Evolutionary conservation across 2,113 vertebrate genomes (phyloP).

Genomic region (Coptodon bakossiorum): DNA sequence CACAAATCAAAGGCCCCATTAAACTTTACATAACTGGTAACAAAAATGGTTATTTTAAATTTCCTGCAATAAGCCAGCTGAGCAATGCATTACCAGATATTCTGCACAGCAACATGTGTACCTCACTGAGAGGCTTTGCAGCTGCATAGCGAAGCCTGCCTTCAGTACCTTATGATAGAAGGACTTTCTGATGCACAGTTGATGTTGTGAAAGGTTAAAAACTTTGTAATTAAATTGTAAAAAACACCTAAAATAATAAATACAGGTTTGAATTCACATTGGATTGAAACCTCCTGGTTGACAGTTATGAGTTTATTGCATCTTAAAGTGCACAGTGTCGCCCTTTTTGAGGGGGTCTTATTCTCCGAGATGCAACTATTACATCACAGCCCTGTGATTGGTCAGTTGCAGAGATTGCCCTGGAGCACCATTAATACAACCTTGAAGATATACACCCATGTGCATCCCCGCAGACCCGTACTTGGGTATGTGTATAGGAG

Average conservation of each 20-base stretch:
- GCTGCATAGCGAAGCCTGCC: background rate
- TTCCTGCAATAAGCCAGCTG: background rate
- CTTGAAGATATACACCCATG: background rate
- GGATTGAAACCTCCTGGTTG: rapidly evolving
- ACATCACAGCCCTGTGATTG: background rate
- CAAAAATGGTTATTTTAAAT: background rate
- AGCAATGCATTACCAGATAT: background rate
- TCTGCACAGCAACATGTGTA: background rate
- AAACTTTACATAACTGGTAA: background rate
- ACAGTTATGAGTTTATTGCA: background rate
- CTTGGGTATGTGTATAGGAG: background rate
- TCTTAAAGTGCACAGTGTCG: background rate
- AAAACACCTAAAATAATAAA: background rate
- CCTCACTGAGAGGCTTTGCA: background rate
- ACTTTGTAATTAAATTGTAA: background rate
- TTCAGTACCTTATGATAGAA: background rate
- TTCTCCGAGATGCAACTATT: background rate
- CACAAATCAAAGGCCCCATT: background rate
- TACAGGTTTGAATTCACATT: background rate
- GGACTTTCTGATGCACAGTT: background rate
- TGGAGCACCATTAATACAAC: background rate
- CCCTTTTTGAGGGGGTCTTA: background rate
- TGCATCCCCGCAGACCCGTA: background rate
- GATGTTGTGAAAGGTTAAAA: background rate
- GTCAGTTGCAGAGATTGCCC: background rate